Evolutionary conservation across 2,113 vertebrate genomes (phyloP).

Genomic region (Macaca fascicularis): DNA sequence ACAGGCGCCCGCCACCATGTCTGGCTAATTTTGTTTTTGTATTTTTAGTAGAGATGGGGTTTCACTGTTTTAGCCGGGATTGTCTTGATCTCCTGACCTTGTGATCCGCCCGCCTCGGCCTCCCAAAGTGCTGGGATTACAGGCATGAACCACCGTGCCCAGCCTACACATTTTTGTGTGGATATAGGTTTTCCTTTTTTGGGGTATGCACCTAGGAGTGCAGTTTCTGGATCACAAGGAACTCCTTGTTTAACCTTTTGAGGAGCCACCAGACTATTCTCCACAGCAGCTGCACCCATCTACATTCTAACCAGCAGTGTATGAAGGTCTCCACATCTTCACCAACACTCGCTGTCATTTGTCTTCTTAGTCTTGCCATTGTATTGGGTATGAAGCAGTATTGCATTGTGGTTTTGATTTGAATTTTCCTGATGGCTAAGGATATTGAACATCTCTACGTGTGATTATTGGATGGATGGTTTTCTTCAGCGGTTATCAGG

Average conservation of each 20-base stretch:
- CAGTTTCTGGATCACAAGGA: neutral
- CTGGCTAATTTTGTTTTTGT: no score
- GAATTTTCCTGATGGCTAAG: neutral
- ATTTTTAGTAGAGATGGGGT: no score
- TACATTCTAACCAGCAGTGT: rapidly evolving
- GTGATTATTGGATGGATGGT: neutral
- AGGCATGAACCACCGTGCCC: rapidly evolving
- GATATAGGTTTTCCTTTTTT: neutral
- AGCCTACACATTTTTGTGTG: neutral
- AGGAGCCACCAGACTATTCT: neutral
- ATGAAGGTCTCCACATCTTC: neutral
- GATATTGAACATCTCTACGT: neutral
- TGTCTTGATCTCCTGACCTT: no score
- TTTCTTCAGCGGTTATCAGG: neutral
- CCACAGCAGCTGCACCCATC: neutral
- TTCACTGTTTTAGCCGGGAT: no score
- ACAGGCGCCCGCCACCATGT: rapidly evolving
- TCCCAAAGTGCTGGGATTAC: no score
- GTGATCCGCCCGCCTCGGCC: no score
- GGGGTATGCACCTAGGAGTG: neutral
- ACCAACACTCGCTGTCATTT: neutral
- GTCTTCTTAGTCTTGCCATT: neutral
- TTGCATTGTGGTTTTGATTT: neutral
- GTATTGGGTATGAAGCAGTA: neutral
- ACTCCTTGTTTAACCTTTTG: neutral